Evolutionary conservation across 1,140 invertebrate species (phyloP).

Genomic region (Eupristina koningsbergeri): DNA sequence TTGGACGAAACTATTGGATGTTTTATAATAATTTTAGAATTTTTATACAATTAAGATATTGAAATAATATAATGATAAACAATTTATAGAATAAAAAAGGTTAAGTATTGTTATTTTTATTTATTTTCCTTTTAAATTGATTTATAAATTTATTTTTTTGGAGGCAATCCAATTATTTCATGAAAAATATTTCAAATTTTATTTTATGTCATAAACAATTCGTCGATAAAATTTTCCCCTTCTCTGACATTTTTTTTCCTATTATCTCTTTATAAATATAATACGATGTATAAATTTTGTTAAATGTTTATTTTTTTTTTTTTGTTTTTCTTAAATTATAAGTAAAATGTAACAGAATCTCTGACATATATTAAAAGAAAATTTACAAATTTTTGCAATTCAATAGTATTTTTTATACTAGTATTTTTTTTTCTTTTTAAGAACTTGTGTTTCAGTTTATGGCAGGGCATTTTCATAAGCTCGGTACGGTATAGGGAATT

Average conservation of each 20-base stretch:
- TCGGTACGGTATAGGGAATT: slow-evolving; percentile 40
- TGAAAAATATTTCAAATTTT: slow-evolving; percentile 43
- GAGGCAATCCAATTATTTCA: slow-evolving; percentile 12
- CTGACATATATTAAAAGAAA: not conserved
- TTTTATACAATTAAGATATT: not conserved
- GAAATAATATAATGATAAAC: not conserved
- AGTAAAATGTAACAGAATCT: not conserved
- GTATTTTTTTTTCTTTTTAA: not conserved
- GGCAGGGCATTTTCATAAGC: slow-evolving; percentile 44
- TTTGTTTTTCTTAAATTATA: not conserved
- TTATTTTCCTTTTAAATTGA: slow-evolving; percentile 19
- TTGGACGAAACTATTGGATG: not conserved
- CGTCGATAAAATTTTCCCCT: not conserved
- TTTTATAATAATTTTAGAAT: not conserved
- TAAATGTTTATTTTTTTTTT: not conserved
- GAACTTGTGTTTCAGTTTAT: not conserved
- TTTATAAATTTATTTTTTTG: not conserved
- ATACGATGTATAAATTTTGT: not conserved
- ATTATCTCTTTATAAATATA: not conserved
- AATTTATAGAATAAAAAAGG: not conserved
- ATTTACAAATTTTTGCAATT: not conserved
- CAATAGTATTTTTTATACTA: not conserved
- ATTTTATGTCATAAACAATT: not conserved
- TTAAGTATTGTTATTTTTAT: not conserved
- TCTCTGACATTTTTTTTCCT: not conserved